Conservation (phyloP, 2,888 invertebrate species). For the Blomia tropicalis region DNA sequence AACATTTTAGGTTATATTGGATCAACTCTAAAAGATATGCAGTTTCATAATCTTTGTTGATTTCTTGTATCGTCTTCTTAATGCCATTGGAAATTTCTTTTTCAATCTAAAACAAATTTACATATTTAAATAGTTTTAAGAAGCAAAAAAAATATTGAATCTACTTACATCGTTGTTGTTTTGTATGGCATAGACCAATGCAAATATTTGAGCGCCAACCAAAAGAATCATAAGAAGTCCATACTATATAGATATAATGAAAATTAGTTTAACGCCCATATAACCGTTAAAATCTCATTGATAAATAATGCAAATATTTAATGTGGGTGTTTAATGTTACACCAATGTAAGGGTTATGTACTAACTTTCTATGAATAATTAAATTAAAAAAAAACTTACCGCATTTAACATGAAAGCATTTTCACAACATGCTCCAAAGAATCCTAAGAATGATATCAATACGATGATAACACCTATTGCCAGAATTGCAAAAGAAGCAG, state of each 20-base stretch:
- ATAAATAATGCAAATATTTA: too few relatives aligned
- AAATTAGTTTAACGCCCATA: too few relatives aligned
- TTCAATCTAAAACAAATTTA: background rate
- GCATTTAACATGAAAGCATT: background rate
- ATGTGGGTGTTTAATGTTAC: too few relatives aligned
- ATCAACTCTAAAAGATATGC: background rate
- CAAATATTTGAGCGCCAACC: slow-evolving; percentile 8
- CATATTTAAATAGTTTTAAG: background rate
- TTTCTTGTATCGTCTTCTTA: background rate
- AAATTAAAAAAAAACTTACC: slow-evolving; percentile 9
- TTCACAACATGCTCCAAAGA: slow-evolving; percentile 12
- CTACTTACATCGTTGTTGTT: background rate
- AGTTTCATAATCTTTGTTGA: slow-evolving; percentile 4
- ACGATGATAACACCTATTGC: background rate
- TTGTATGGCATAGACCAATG: background rate
- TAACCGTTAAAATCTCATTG: too few relatives aligned
- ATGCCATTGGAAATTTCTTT: background rate
- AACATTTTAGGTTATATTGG: slow-evolving; percentile 5
- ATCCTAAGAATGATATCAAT: background rate
- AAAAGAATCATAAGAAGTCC: background rate
- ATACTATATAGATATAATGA: background rate
- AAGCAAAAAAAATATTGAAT: background rate
- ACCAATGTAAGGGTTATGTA: too few relatives aligned
- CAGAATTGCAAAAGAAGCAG: background rate
- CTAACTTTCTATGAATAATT: too few relatives aligned